A percentile compares a stretch with the other conserved stretches of the same genome.
phyloP scores from a whole-genome alignment of 2,888 invertebrate genomes.

The Sesia bembeciformis region DNA sequence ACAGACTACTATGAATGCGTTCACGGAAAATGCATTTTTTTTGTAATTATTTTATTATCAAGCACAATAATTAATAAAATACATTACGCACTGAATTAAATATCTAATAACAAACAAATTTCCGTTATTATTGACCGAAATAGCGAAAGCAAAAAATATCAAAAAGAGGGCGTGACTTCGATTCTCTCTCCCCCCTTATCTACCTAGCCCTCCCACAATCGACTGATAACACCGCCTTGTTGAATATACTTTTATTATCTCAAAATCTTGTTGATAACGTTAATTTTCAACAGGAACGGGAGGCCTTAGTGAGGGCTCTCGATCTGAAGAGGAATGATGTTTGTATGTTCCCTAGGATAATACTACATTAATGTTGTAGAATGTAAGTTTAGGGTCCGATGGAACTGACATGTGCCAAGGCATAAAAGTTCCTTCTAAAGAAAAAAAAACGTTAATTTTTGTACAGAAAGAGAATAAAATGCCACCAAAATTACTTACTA shows the following conservation, averaged over 20 bases:
- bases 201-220: neutral
- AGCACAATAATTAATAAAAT: no score
- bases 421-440: no score
- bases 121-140: neutral
- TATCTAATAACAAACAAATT: neutral
- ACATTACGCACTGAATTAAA: neutral
- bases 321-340: no score
- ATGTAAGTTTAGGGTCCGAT: no score
- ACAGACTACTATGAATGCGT: no score
- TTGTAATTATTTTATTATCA: no score
- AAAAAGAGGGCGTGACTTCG: neutral
- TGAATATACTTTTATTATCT: neutral
- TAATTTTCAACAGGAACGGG: neutral
- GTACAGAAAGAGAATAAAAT: neutral
- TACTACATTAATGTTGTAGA: no score
- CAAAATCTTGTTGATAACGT: neutral
- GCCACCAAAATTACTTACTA: slow-evolving; percentile 77
- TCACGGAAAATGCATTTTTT: no score
- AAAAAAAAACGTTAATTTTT: neutral
- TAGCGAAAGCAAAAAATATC: no score
- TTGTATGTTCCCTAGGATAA: no score
- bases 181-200: neutral
- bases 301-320: no score
- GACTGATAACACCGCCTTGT: neutral
- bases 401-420: no score